Percentiles rank a stretch among this genome's conserved stretches.
These are phyloP conservation scores for Ephydatia muelleri DNA, from an alignment of 37 sponge, comb jelly and placozoan species.

Conservation along the genomic window DNA sequence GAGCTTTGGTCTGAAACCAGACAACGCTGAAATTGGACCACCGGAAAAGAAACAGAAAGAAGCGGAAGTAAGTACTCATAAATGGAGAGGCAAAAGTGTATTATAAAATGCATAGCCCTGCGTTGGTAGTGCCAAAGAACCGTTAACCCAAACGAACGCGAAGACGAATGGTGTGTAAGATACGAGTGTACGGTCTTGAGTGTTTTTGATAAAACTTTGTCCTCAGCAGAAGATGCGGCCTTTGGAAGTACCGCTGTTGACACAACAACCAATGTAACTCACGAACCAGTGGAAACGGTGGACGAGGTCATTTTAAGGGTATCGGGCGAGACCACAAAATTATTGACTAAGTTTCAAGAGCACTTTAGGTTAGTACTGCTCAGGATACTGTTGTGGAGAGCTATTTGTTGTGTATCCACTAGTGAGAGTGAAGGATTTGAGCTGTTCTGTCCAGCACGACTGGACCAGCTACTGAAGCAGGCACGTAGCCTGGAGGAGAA, in stretches of 20 bases:
- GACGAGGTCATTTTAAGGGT: conserved; percentile 8
- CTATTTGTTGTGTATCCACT: background rate
- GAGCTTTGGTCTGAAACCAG: too few relatives aligned
- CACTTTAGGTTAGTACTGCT: conserved; percentile 32
- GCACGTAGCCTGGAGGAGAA: conserved; percentile 51
- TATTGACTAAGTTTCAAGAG: conserved; percentile 42
- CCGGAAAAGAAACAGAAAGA: too few relatives aligned
- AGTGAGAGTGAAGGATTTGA: conserved; percentile 78
- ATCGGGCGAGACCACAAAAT: conserved; percentile 3
- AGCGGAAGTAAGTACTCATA: too few relatives aligned
- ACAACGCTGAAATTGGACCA: too few relatives aligned
- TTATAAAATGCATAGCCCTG: too few relatives aligned
- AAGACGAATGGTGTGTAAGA: too few relatives aligned
- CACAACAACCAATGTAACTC: too few relatives aligned
- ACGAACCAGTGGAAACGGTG: conserved; percentile 1
- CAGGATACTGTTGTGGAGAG: background rate
- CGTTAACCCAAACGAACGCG: too few relatives aligned
- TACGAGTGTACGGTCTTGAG: too few relatives aligned
- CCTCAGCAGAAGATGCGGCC: background rate
- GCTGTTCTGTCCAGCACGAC: conserved; percentile 28
- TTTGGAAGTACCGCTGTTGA: background rate
- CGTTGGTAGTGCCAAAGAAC: too few relatives aligned
- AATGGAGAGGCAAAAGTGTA: too few relatives aligned
- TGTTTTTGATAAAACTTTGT: background rate
- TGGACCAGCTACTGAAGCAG: conserved; percentile 72